Conservation (phyloP, 2,797 vertebrate species). For the Lutra lutra region DNA sequence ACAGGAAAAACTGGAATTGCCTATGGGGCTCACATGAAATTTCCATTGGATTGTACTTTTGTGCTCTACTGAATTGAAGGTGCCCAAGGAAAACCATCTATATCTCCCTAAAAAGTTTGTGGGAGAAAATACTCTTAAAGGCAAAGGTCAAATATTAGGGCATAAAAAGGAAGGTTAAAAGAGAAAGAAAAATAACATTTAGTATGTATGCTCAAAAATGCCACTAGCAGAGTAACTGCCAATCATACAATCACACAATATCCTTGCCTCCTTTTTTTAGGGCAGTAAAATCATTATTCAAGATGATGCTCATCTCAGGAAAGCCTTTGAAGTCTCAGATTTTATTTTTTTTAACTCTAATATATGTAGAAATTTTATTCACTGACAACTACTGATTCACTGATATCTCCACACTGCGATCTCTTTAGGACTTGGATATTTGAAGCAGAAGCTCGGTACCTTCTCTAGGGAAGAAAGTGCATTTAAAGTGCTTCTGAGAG, state of each 20-base stretch:
- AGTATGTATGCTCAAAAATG: not conserved
- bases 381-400: too few species aligned
- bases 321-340: conserved; percentile 18
- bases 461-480: not conserved
- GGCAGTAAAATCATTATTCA: not conserved
- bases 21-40: not conserved
- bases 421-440: not conserved
- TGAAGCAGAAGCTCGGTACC: not conserved
- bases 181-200: not conserved
- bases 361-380: not conserved
- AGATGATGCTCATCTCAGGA: not conserved
- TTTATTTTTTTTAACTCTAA: conserved; percentile 19
- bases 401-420: not conserved
- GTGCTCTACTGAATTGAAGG: not conserved
- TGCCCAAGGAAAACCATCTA: not conserved
- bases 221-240: not conserved
- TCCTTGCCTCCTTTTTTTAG: not conserved
- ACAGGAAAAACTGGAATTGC: not conserved
- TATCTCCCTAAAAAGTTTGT: not conserved
- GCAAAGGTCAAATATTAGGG: not conserved
- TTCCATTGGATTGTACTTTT: not conserved
- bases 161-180: not conserved
- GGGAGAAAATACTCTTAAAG: not conserved
- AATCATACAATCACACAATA: not conserved
- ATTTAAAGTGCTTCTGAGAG: not conserved